phyloP scores from a whole-genome alignment of 2,888 invertebrate species.

The Podabrus alpinus region DNA sequence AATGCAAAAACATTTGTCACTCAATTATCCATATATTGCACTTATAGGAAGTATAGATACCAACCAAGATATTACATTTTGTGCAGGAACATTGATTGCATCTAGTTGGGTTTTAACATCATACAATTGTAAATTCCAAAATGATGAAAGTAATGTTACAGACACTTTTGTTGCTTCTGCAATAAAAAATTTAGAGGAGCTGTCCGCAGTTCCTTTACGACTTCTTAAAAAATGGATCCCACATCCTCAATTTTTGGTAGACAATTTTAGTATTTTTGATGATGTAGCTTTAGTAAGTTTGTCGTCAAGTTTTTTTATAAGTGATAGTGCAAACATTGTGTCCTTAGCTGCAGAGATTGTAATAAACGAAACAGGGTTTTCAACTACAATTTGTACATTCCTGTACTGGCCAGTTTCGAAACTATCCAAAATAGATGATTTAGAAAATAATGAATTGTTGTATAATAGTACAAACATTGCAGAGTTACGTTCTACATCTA shows the following conservation, averaged over 20 bases:
- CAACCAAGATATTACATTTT: conserved; percentile 2
- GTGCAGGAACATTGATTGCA: conserved; percentile 21
- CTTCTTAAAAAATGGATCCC: conserved; percentile 9
- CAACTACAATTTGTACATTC: not conserved
- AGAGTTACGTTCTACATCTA: not conserved
- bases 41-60: not conserved
- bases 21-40: not conserved
- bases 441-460: not conserved
- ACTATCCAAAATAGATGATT: not conserved
- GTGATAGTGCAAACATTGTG: not conserved
- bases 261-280: not conserved
- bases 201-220: not conserved
- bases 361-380: not conserved
- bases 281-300: conserved; percentile 21
- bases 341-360: conserved; percentile 1
- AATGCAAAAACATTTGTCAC: not conserved
- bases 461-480: not conserved
- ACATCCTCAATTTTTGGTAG: conserved; percentile 12
- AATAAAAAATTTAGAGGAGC: not conserved
- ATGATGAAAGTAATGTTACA: not conserved
- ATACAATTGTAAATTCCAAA: conserved; percentile 11
- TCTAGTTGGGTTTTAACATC: conserved; percentile 21
- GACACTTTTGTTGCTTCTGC: not conserved
- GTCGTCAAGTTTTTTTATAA: not conserved
- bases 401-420: conserved; percentile 7